These are phyloP conservation scores for Anabacerthia variegaticeps DNA, from an alignment of 2,797 vertebrate genomes.

Conservation along the genomic window DNA sequence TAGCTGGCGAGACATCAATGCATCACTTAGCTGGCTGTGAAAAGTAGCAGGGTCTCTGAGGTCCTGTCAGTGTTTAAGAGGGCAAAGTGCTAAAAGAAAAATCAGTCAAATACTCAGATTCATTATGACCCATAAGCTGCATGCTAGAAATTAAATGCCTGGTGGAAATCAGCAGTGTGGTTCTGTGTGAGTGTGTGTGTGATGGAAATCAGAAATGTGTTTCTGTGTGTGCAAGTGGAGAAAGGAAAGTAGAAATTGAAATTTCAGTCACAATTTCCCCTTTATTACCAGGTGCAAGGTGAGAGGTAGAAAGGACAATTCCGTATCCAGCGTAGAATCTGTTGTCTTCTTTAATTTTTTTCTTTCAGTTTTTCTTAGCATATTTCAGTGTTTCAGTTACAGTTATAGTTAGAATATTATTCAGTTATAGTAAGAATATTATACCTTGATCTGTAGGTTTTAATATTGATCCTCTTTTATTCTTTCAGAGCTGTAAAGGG, in stretches of 20 bases:
- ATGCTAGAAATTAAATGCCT: constrained; percentile 19
- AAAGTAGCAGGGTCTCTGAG: not conserved
- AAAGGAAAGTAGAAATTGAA: not conserved
- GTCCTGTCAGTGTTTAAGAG: constrained; percentile 14
- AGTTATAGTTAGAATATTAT: not conserved
- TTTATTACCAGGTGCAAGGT: not conserved
- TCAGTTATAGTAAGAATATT: not conserved
- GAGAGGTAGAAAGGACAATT: not conserved
- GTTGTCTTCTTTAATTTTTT: not conserved
- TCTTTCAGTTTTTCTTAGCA: not conserved
- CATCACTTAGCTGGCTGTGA: constrained; percentile 5
- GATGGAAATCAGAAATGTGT: not conserved
- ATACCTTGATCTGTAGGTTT: not conserved
- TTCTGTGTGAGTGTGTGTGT: not conserved
- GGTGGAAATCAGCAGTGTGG: not conserved
- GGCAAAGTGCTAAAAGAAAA: constrained; percentile 34
- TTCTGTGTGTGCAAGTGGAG: not conserved
- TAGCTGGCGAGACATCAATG: not conserved
- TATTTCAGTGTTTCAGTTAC: not conserved
- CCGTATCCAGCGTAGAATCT: not conserved
- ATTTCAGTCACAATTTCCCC: not conserved
- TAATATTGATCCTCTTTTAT: not conserved
- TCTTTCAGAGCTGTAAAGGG: not conserved
- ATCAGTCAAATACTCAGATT: constrained; percentile 38
- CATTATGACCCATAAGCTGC: constrained; percentile 16